Conservation (phyloP, 2,113 vertebrate species). For the Chauna torquata region DNA sequence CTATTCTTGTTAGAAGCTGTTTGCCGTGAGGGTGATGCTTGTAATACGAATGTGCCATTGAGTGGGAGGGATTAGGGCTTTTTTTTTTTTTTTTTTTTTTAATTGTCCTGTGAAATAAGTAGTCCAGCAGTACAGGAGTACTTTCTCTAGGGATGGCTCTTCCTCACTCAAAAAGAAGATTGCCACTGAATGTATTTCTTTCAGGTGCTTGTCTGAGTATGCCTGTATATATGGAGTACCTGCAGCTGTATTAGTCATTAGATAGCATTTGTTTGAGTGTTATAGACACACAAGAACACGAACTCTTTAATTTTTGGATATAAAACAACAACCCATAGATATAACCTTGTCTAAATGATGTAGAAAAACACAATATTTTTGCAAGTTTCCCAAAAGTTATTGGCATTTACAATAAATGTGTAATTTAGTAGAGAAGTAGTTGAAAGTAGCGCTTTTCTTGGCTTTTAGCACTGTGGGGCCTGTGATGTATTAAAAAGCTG, state of each 20-base stretch:
- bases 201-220: not conserved
- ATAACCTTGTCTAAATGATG: not conserved
- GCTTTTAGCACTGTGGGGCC: not conserved
- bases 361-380: not conserved
- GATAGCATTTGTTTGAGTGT: not conserved
- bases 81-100: not conserved
- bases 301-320: not conserved
- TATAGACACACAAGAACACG: not conserved
- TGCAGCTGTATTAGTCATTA: not conserved
- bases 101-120: not conserved
- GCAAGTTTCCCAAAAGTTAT: not conserved
- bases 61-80: not conserved
- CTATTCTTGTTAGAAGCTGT: not conserved
- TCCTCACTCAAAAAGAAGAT: not conserved
- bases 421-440: not conserved
- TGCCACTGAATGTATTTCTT: not conserved
- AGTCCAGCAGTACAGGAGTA: not conserved
- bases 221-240: not conserved
- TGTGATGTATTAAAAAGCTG: not conserved
- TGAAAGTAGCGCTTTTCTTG: not conserved
- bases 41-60: not conserved
- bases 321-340: not conserved
- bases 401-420: not conserved
- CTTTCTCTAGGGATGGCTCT: rapidly evolving
- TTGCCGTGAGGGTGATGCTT: not conserved